Evolutionary conservation across 2,797 vertebrate species (phyloP).

Genomic region (Psittacula echo): DNA sequence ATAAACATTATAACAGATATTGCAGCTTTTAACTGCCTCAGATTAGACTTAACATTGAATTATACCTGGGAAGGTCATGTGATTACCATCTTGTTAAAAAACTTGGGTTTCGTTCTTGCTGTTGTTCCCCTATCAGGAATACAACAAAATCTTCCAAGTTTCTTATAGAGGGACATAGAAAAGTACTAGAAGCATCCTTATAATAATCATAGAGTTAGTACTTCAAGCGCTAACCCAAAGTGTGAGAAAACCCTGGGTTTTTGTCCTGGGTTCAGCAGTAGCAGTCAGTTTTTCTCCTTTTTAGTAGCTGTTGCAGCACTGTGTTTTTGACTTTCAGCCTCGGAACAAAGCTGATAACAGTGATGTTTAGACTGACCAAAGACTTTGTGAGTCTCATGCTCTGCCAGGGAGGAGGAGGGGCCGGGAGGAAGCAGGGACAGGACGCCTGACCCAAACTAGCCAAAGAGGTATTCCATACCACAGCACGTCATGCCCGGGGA

Average conservation of each 20-base stretch:
- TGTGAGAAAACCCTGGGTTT: not conserved
- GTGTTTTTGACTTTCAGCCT: too few relatives aligned
- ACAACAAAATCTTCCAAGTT: not conserved
- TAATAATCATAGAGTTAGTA: fast-evolving
- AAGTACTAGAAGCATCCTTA: not conserved
- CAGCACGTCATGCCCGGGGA: too few relatives aligned
- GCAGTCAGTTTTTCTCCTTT: too few relatives aligned
- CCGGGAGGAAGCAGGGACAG: too few relatives aligned
- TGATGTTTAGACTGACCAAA: too few relatives aligned
- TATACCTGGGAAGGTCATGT: not conserved
- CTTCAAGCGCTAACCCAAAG: not conserved
- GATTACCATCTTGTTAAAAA: not conserved
- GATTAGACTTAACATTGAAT: not conserved
- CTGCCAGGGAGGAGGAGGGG: too few relatives aligned
- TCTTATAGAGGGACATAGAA: not conserved
- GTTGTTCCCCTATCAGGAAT: not conserved
- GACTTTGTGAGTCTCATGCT: too few relatives aligned
- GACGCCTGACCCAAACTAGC: too few relatives aligned
- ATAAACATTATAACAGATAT: not conserved
- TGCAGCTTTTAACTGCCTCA: not conserved
- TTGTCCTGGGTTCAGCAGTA: too few relatives aligned
- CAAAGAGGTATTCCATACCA: too few relatives aligned
- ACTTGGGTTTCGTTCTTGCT: not conserved
- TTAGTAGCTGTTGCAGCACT: too few relatives aligned
- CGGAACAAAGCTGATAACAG: too few relatives aligned